phyloP scores from a whole-genome alignment of 2,888 invertebrate genomes.

The Pyrgus malvae region DNA sequence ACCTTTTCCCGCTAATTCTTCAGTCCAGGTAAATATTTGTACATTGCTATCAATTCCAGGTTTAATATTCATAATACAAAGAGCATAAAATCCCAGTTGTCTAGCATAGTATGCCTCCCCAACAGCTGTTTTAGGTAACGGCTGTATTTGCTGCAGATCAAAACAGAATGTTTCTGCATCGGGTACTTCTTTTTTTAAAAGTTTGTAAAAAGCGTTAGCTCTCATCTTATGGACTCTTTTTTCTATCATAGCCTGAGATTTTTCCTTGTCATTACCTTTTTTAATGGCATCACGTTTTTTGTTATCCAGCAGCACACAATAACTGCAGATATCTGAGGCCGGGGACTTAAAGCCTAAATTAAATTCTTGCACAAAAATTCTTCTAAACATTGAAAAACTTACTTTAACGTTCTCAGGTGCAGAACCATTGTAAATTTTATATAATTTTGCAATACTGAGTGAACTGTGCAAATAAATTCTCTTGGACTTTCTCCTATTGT shows the following conservation, averaged over 20 bases:
- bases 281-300: constrained; percentile 7
- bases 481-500: constrained; percentile 14
- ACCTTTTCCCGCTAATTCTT: constrained; percentile 33
- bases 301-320: not conserved
- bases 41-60: constrained; percentile 30
- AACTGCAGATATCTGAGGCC: constrained; percentile 3
- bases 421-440: constrained; percentile 12
- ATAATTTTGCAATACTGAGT: constrained; percentile 12
- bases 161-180: constrained; percentile 20
- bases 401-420: constrained; percentile 9
- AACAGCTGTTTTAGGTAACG: constrained; percentile 25
- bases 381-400: constrained; percentile 11
- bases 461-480: constrained; percentile 9
- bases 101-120: constrained; percentile 26
- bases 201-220: constrained; percentile 29
- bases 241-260: constrained; percentile 17
- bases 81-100: constrained; percentile 29
- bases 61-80: constrained; percentile 38
- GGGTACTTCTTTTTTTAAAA: constrained; percentile 16
- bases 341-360: constrained; percentile 18
- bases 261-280: constrained; percentile 28
- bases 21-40: constrained; percentile 31
- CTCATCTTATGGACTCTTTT: constrained; percentile 29
- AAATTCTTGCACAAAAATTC: constrained; percentile 14
- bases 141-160: constrained; percentile 27